phyloP scores from a whole-genome alignment of 2,113 vertebrate species.

The Motacilla alba region DNA sequence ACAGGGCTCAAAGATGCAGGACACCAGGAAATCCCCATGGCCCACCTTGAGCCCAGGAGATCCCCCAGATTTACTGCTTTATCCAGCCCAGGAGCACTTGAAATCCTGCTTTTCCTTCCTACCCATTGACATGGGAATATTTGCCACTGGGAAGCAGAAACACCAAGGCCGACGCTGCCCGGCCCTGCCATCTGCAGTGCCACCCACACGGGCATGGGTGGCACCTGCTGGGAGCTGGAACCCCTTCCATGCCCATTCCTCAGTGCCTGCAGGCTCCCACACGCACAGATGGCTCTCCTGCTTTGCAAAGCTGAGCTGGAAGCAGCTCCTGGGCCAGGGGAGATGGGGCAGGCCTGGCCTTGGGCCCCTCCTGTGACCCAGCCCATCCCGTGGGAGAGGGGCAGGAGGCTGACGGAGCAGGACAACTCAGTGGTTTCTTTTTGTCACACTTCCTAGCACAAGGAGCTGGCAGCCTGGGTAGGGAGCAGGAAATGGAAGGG shows the following conservation, averaged over 20 bases:
- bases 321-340: neutral
- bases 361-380: neutral
- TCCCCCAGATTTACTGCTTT: neutral
- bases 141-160: neutral
- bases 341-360: neutral
- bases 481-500: neutral
- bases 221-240: neutral
- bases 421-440: accelerated
- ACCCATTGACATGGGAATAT: accelerated
- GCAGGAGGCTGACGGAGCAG: neutral
- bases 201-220: neutral
- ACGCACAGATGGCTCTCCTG: neutral
- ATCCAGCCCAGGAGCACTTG: neutral
- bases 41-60: accelerated
- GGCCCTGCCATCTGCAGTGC: neutral
- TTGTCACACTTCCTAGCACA: neutral
- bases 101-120: neutral
- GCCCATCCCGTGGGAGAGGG: neutral
- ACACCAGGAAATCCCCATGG: neutral
- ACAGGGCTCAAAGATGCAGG: neutral
- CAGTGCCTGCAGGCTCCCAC: neutral
- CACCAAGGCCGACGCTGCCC: neutral
- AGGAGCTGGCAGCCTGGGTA: neutral
- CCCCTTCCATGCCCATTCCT: neutral
- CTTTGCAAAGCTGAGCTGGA: neutral